A percentile compares a stretch with the other conserved stretches of the same genome.
Conservation (phyloP, 2,797 vertebrate species). For the Rachycentron canadum region DNA sequence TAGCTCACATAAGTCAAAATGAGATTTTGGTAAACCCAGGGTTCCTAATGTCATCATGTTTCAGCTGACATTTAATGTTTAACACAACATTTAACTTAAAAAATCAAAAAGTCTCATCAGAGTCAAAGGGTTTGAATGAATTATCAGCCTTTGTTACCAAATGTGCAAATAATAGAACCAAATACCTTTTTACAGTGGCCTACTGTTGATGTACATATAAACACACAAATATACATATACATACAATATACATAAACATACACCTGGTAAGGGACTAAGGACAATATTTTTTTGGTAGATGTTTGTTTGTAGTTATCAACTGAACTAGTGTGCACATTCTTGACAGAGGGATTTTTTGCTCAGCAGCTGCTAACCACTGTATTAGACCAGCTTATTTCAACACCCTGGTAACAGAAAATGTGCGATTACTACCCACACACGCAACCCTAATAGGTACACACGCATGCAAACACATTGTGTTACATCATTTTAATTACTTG, state of each 20-base stretch:
- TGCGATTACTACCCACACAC: conserved; percentile 21
- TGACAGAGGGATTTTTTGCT: conserved; percentile 24
- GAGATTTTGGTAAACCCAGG: background rate
- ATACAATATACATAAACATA: no score
- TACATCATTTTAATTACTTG: conserved; percentile 33
- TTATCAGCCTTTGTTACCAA: background rate
- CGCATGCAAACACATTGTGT: background rate
- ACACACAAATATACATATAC: no score
- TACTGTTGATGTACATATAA: background rate
- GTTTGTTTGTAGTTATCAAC: background rate
- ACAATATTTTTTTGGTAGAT: background rate
- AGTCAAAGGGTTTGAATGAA: background rate
- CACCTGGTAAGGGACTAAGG: background rate
- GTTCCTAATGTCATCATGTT: background rate
- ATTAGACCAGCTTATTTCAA: conserved; percentile 28
- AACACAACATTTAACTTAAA: background rate
- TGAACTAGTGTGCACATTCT: background rate
- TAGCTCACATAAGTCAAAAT: background rate
- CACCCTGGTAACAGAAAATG: conserved; percentile 29
- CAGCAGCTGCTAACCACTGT: conserved; percentile 46
- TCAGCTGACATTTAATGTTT: background rate
- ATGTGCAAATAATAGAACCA: background rate
- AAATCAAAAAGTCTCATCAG: background rate
- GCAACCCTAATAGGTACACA: background rate
- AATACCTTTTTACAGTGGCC: background rate